Percentiles rank a stretch among this genome's conserved stretches.
These are phyloP conservation scores for Pandemis corylana DNA, from an alignment of 2,888 invertebrate genomes.

Conservation along the genomic window DNA sequence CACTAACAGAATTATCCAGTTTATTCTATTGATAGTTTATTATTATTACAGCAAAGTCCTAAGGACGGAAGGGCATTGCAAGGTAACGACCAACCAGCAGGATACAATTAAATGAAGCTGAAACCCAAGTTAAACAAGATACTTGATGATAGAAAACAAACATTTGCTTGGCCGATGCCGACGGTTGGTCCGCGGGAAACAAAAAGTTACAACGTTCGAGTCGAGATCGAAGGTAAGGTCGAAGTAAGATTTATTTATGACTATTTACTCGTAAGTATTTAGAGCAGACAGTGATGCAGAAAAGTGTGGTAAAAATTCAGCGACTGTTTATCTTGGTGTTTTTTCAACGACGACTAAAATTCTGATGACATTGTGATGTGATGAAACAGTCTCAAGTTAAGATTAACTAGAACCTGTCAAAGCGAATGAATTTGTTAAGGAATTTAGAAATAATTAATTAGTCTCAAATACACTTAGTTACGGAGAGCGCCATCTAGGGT, in stretches of 20 bases:
- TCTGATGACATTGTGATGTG: no score
- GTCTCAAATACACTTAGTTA: no score
- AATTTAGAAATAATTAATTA: no score
- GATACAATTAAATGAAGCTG: not conserved
- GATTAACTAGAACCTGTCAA: no score
- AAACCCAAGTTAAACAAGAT: conserved; percentile 29
- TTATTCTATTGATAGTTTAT: no score
- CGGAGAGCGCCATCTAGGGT: no score
- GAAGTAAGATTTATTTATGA: not conserved
- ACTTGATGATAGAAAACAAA: conserved; percentile 25
- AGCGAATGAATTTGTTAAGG: no score
- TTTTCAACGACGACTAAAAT: no score
- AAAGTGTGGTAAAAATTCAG: not conserved
- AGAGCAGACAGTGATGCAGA: not conserved
- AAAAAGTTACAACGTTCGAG: not conserved
- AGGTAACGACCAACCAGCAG: not conserved
- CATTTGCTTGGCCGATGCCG: conserved; percentile 7
- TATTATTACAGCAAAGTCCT: no score
- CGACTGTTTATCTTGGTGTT: not conserved
- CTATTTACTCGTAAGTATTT: not conserved
- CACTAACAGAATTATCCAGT: no score
- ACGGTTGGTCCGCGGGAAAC: not conserved
- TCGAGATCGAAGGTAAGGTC: not conserved
- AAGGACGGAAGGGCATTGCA: not conserved
- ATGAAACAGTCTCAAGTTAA: no score